Evolutionary conservation across 2,888 invertebrate species (phyloP).

Genomic region (Volucella inanis): DNA sequence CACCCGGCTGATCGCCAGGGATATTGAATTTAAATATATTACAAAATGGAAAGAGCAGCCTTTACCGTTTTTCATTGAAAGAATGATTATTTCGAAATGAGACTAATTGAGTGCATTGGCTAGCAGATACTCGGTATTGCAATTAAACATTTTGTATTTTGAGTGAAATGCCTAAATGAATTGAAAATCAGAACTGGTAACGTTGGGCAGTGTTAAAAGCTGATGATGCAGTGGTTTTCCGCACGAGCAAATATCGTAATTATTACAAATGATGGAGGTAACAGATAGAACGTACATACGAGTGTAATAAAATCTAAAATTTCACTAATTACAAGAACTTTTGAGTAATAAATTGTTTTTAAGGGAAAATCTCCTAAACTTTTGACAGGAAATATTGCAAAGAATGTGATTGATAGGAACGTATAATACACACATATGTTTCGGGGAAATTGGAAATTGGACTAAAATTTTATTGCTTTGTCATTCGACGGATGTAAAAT

Average conservation of each 20-base stretch:
- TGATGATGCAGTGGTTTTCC: slow-evolving; percentile 17
- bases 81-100: slow-evolving; percentile 53
- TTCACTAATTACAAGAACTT: too few relatives aligned
- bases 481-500: too few relatives aligned
- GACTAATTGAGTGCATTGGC: slow-evolving; percentile 52
- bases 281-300: not conserved
- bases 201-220: not conserved
- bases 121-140: slow-evolving; percentile 12
- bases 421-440: too few relatives aligned
- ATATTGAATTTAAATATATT: slow-evolving; percentile 52
- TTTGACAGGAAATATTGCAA: too few relatives aligned
- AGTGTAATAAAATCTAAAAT: too few relatives aligned
- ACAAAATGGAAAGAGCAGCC: slow-evolving; percentile 12
- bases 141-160: not conserved
- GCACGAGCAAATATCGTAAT: not conserved
- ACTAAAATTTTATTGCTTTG: too few relatives aligned
- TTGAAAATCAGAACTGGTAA: not conserved
- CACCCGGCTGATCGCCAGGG: not conserved
- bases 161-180: not conserved
- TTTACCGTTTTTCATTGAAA: slow-evolving; percentile 12
- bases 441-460: too few relatives aligned
- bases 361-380: too few relatives aligned
- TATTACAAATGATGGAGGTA: not conserved
- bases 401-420: too few relatives aligned
- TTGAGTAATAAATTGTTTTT: too few relatives aligned